Evolutionary conservation across 1,140 invertebrate species (phyloP).

Genomic region (Lithobius niger): DNA sequence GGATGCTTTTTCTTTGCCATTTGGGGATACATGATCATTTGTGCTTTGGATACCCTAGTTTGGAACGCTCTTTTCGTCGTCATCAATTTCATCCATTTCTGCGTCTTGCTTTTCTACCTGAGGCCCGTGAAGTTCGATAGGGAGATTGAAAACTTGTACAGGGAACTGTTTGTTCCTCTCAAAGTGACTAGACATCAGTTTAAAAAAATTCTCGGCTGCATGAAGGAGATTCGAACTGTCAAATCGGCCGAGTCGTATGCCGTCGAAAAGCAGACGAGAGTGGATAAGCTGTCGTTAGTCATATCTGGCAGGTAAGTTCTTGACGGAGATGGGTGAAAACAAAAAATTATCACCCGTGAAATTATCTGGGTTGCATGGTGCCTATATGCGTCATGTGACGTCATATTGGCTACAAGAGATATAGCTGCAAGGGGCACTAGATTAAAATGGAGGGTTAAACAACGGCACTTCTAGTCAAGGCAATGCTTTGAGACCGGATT

Average conservation of each 20-base stretch:
- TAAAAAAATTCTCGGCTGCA: conserved; percentile 61
- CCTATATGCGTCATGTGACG: no score
- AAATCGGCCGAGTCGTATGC: conserved; percentile 76
- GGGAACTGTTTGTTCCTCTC: conserved; percentile 65
- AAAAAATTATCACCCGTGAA: no score
- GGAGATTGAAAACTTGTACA: conserved; percentile 74
- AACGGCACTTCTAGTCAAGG: no score
- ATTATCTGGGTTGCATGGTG: no score
- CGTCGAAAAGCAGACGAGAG: conserved; percentile 74
- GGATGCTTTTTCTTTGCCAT: conserved; percentile 59
- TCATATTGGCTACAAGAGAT: no score
- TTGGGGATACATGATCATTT: conserved; percentile 71
- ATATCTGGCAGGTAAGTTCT: conserved; percentile 67
- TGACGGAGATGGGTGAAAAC: no score
- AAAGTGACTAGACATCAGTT: conserved; percentile 67
- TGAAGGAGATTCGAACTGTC: conserved; percentile 59
- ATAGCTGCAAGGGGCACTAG: no score
- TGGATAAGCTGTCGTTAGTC: conserved; percentile 70
- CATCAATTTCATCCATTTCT: conserved; percentile 68
- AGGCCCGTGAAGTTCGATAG: conserved; percentile 67
- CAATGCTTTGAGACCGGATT: no score
- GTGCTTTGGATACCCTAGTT: conserved; percentile 66
- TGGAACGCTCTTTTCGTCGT: conserved; percentile 72
- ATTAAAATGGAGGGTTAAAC: no score
- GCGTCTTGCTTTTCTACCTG: conserved; percentile 62